phyloP scores from a whole-genome alignment of 2,888 invertebrate genomes.

The Lagria hirta region DNA sequence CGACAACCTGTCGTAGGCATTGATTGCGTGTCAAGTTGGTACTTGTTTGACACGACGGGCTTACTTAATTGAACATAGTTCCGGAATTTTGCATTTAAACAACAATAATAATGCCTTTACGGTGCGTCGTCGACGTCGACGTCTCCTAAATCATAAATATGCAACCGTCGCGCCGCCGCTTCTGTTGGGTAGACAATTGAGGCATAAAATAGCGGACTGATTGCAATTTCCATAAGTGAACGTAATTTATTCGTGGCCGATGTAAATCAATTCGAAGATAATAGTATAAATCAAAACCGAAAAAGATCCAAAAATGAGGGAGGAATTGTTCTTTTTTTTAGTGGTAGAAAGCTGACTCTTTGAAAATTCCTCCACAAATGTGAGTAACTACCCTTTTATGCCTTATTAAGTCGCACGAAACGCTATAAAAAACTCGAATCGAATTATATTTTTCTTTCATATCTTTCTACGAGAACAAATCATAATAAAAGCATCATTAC shows the following conservation, averaged over 20 bases:
- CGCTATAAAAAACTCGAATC: constrained; percentile 37
- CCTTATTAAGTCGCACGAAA: constrained; percentile 37
- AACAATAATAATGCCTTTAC: too few species aligned
- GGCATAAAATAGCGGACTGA: constrained; percentile 41
- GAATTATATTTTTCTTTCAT: constrained; percentile 38
- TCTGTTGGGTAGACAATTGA: constrained; percentile 37
- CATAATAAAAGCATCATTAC: constrained; percentile 41
- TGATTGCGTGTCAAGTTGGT: constrained; percentile 30
- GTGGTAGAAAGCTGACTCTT: constrained; percentile 12
- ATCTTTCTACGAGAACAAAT: constrained; percentile 37
- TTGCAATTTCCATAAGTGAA: constrained; percentile 45
- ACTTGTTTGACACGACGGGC: constrained; percentile 28
- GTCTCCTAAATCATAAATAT: constrained; percentile 41
- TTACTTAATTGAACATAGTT: constrained; percentile 29
- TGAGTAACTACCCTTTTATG: constrained; percentile 38
- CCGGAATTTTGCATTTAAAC: constrained; percentile 21
- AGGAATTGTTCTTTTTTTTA: constrained; percentile 8
- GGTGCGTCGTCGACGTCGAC: constrained; percentile 5
- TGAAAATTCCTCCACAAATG: constrained; percentile 25
- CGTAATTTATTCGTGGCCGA: constrained; percentile 39
- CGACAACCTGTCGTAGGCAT: constrained; percentile 32
- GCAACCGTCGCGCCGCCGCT: constrained; percentile 35
- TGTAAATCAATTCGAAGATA: constrained; percentile 37
- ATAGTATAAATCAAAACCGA: not conserved
- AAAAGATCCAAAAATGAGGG: constrained; percentile 7